Percentiles rank a stretch among this genome's conserved stretches.
These are phyloP conservation scores for Protomyctophum bolini DNA, from an alignment of 2,113 vertebrate genomes.

Conservation along the genomic window DNA sequence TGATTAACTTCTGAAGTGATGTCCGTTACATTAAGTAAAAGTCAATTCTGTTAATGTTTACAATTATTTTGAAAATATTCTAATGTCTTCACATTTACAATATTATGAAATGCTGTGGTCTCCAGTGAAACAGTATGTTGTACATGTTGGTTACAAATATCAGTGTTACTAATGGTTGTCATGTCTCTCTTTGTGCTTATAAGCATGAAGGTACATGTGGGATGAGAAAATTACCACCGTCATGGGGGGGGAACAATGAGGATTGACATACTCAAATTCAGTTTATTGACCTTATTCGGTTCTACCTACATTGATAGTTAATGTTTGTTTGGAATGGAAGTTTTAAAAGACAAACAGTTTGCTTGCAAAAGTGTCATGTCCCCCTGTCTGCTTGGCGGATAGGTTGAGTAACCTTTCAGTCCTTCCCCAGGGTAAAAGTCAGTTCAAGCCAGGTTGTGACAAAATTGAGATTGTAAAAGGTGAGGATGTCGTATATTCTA, in stretches of 20 bases:
- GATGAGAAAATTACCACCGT: not conserved
- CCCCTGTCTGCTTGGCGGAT: too few relatives aligned
- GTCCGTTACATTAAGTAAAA: not conserved
- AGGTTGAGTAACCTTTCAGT: too few relatives aligned
- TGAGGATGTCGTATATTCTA: too few relatives aligned
- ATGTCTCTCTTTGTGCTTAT: not conserved
- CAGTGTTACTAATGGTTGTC: not conserved
- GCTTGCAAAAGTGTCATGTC: too few relatives aligned
- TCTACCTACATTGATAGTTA: too few relatives aligned
- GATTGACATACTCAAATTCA: too few relatives aligned
- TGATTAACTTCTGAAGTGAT: not conserved
- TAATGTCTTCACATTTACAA: not conserved
- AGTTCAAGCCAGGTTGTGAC: too few relatives aligned
- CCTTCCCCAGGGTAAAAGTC: too few relatives aligned
- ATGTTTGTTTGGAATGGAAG: too few relatives aligned
- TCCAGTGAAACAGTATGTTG: conserved; percentile 1
- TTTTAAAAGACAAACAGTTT: too few relatives aligned
- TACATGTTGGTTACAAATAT: not conserved
- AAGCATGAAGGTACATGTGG: not conserved
- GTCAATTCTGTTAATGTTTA: not conserved
- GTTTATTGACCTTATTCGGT: too few relatives aligned
- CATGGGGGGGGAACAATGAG: not conserved
- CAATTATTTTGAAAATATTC: conserved; percentile 1
- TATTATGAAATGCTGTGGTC: not conserved
- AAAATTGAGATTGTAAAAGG: too few relatives aligned